These are phyloP conservation scores for Pygoscelis antarcticus DNA, from an alignment of 2,113 vertebrate species.

Conservation along the genomic window DNA sequence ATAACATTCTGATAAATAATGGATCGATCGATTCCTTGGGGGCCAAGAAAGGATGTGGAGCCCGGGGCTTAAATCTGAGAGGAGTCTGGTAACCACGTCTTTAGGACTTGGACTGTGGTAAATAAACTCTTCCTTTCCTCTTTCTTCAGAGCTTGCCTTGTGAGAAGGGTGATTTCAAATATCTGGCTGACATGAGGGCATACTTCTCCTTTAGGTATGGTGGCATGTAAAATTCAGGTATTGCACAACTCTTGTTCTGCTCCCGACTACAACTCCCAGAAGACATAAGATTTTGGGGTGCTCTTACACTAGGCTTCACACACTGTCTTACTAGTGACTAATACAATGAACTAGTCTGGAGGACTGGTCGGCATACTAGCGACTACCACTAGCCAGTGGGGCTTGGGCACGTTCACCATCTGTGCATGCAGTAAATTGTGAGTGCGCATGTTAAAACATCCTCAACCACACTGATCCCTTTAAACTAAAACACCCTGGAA, in stretches of 20 bases:
- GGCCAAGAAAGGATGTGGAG: not conserved
- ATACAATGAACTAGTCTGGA: not conserved
- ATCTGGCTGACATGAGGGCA: not conserved
- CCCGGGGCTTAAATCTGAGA: not conserved
- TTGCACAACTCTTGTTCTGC: not conserved
- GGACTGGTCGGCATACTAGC: fast-evolving
- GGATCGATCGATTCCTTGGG: not conserved
- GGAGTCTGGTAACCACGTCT: not conserved
- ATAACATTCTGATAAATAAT: not conserved
- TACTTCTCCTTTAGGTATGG: not conserved
- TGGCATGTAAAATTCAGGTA: not conserved
- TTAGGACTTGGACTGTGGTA: not conserved
- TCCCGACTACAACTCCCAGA: not conserved
- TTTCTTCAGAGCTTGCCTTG: not conserved
- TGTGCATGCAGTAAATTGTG: not conserved
- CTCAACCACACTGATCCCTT: not conserved
- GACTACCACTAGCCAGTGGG: not conserved
- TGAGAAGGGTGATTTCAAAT: not conserved
- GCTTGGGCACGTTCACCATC: fast-evolving
- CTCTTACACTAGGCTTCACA: not conserved
- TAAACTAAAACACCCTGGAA: not conserved
- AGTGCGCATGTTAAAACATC: not conserved
- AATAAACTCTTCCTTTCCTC: not conserved
- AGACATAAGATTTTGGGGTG: not conserved
- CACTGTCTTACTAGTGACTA: not conserved